Conservation (phyloP, 2,888 invertebrate genomes). For the Ligdia adustata region DNA sequence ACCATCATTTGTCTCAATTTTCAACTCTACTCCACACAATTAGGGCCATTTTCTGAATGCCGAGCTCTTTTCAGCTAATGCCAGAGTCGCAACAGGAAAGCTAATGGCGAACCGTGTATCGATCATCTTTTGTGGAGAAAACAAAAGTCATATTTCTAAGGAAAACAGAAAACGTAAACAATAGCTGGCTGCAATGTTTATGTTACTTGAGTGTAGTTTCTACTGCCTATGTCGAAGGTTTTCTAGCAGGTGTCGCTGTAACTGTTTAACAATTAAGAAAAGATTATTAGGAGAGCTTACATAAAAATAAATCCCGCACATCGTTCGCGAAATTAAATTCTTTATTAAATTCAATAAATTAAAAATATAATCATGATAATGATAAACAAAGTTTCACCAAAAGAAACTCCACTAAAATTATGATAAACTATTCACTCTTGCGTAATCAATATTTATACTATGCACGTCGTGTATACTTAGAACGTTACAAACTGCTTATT, state of each 20-base stretch:
- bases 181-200: conserved; percentile 15
- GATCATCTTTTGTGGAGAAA: conserved; percentile 32
- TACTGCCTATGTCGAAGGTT: conserved; percentile 3
- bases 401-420: conserved; percentile 10
- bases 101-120: conserved; percentile 31
- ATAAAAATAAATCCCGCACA: no score
- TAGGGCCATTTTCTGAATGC: conserved; percentile 13
- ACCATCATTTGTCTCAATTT: conserved; percentile 21
- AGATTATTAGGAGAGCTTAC: no score
- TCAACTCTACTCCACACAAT: conserved; percentile 24
- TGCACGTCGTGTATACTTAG: conserved; percentile 8
- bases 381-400: conserved; percentile 4
- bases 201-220: conserved; percentile 15
- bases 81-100: conserved; percentile 26
- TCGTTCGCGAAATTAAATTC: no score
- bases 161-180: conserved; percentile 26
- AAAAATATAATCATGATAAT: no score
- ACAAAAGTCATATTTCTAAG: conserved; percentile 34
- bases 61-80: conserved; percentile 10
- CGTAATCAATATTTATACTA: conserved; percentile 12
- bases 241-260: no score
- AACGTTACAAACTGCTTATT: conserved; percentile 10
- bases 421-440: conserved; percentile 2
- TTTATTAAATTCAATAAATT: no score
- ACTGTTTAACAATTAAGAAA: no score